Evolutionary conservation across 2,113 vertebrate species (phyloP).

Genomic region (Bostrychus sinensis): DNA sequence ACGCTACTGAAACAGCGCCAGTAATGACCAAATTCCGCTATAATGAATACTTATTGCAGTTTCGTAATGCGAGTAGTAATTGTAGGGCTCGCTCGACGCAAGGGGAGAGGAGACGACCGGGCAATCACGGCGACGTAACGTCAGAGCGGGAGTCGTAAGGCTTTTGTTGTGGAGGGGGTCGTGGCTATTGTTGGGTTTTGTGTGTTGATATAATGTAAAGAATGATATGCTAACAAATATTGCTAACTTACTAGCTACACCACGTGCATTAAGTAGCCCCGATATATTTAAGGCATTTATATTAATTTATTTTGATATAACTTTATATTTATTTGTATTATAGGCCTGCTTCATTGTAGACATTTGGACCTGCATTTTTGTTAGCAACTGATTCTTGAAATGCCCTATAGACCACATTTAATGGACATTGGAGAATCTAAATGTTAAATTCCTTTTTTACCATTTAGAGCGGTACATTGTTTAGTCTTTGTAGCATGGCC

Average conservation of each 20-base stretch:
- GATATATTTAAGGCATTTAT: not conserved
- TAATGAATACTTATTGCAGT: slow-evolving; percentile 90
- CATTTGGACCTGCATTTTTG: no score
- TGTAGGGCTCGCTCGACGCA: slow-evolving; percentile 14
- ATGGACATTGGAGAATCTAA: no score
- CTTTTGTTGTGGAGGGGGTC: slow-evolving; percentile 47
- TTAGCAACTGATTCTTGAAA: no score
- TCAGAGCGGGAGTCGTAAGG: slow-evolving; percentile 84
- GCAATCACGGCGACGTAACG: slow-evolving; percentile 67
- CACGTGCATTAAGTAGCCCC: no score
- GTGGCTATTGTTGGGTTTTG: slow-evolving; percentile 1
- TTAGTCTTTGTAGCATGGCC: no score
- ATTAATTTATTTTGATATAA: no score
- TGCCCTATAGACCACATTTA: no score
- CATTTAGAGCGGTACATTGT: no score
- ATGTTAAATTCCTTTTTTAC: no score
- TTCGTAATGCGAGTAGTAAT: slow-evolving; percentile 81
- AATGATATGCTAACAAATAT: not conserved
- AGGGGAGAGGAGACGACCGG: slow-evolving; percentile 55
- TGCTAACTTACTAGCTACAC: not conserved
- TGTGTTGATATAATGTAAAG: not conserved
- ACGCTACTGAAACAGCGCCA: slow-evolving; percentile 14
- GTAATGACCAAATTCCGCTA: slow-evolving; percentile 93
- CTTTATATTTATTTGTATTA: no score
- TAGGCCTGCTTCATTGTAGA: no score